Conservation (phyloP, 2,797 vertebrate genomes). For the Ceryle rudis region DNA sequence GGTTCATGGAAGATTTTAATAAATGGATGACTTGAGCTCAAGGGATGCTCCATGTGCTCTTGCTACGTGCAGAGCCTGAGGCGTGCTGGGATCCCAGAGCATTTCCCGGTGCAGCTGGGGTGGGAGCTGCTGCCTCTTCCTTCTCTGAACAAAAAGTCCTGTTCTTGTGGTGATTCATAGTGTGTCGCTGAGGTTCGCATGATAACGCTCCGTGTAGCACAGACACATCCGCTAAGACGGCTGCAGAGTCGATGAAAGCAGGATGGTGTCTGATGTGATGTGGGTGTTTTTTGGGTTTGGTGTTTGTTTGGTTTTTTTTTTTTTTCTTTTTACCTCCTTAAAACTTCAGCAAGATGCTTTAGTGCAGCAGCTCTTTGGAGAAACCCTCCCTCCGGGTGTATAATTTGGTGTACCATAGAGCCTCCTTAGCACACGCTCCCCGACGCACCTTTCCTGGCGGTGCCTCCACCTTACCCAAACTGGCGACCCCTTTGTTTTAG, state of each 20-base stretch:
- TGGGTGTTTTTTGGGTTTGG: neutral
- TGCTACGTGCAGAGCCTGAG: neutral
- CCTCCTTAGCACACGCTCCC: rapidly evolving
- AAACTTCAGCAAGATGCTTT: neutral
- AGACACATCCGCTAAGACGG: neutral
- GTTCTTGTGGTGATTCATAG: neutral
- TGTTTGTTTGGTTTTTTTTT: neutral
- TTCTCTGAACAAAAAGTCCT: neutral
- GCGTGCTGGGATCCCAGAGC: neutral
- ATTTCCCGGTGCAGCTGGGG: neutral
- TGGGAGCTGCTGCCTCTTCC: slow-evolving; percentile 15
- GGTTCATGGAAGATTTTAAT: neutral
- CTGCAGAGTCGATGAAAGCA: neutral
- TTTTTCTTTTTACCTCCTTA: neutral
- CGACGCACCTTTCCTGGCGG: rapidly evolving
- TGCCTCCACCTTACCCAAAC: neutral
- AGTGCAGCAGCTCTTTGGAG: neutral
- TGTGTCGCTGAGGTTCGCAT: neutral
- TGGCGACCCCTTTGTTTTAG: neutral
- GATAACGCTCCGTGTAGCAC: neutral
- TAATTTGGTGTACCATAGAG: neutral
- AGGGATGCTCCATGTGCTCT: neutral
- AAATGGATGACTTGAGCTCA: neutral
- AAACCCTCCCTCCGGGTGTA: neutral
- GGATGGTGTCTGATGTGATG: neutral